A percentile compares a stretch with the other conserved stretches of the same genome.
Conservation (phyloP, 2,113 vertebrate genomes). For the Platycercus adscitus region DNA sequence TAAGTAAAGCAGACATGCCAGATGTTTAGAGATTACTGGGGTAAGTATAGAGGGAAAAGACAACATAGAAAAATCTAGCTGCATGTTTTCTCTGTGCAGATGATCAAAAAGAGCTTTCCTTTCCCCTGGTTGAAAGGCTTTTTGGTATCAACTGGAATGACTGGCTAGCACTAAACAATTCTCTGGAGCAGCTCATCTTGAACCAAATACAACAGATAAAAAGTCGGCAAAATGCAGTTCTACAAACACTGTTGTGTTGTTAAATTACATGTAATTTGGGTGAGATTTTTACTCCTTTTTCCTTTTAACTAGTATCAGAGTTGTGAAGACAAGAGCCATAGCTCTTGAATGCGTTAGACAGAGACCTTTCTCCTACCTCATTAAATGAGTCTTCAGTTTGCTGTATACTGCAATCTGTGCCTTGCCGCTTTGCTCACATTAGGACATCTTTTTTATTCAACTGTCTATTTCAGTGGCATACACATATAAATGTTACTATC, state of each 20-base stretch:
- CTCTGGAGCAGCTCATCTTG: neutral
- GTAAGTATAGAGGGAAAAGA: neutral
- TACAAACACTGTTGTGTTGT: neutral
- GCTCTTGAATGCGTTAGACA: slow-evolving; percentile 27
- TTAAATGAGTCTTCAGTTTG: slow-evolving; percentile 19
- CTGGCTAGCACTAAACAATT: slow-evolving; percentile 27
- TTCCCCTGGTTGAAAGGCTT: neutral
- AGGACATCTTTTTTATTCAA: neutral
- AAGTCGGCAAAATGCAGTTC: slow-evolving; percentile 11
- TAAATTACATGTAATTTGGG: slow-evolving; percentile 44
- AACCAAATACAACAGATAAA: slow-evolving; percentile 16
- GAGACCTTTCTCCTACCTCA: slow-evolving; percentile 1
- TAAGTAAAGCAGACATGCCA: slow-evolving; percentile 21
- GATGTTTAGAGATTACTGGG: slow-evolving; percentile 32
- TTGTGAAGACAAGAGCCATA: slow-evolving; percentile 4
- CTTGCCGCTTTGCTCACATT: neutral
- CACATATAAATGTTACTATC: neutral
- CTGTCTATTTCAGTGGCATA: neutral
- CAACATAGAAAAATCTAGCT: neutral
- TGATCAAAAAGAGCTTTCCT: neutral
- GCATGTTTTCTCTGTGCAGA: neutral
- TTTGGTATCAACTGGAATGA: neutral
- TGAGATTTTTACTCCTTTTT: slow-evolving; percentile 30
- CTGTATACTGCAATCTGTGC: neutral
- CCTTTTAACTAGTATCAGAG: neutral